phyloP scores from a whole-genome alignment of 1,140 invertebrate species.

The Anoplolepis gracilipes region DNA sequence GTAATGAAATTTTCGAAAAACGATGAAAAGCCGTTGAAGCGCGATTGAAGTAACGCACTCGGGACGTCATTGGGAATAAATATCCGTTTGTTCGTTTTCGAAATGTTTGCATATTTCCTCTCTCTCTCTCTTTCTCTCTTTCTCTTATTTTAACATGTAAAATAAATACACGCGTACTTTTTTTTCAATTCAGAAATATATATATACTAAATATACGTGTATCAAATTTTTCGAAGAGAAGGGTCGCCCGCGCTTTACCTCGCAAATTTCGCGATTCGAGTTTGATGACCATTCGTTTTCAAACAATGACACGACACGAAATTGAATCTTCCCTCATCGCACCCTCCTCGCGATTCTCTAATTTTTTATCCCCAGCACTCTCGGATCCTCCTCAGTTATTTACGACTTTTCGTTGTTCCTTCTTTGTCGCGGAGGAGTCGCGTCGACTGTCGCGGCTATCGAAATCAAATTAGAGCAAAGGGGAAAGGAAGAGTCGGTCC shows the following conservation, averaged over 20 bases:
- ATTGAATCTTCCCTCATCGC: constrained; percentile 71
- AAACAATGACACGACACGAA: constrained; percentile 56
- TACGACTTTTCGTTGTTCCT: constrained; percentile 76
- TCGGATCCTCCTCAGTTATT: constrained; percentile 80
- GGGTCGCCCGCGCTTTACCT: constrained; percentile 25
- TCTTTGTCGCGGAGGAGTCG: background rate
- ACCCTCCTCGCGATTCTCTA: constrained; percentile 24
- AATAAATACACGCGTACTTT: background rate
- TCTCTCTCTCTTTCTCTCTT: background rate
- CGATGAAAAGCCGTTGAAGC: constrained; percentile 39
- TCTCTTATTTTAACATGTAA: background rate
- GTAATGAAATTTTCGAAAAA: constrained; percentile 61
- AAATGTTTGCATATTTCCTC: background rate
- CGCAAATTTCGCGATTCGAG: constrained; percentile 59
- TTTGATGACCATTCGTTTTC: constrained; percentile 75
- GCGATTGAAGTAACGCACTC: constrained; percentile 41
- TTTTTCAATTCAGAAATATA: constrained; percentile 7
- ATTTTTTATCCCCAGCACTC: constrained; percentile 66
- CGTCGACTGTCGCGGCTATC: constrained; percentile 66
- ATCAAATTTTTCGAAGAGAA: background rate
- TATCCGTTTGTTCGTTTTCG: constrained; percentile 28
- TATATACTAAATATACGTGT: no score
- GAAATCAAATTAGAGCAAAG: constrained; percentile 78
- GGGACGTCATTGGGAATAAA: constrained; percentile 29
- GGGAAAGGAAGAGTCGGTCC: constrained; percentile 48